Base-by-base conservation (phyloP, 2,888 invertebrate genomes). In the Rhabditoides inermis region DNA sequence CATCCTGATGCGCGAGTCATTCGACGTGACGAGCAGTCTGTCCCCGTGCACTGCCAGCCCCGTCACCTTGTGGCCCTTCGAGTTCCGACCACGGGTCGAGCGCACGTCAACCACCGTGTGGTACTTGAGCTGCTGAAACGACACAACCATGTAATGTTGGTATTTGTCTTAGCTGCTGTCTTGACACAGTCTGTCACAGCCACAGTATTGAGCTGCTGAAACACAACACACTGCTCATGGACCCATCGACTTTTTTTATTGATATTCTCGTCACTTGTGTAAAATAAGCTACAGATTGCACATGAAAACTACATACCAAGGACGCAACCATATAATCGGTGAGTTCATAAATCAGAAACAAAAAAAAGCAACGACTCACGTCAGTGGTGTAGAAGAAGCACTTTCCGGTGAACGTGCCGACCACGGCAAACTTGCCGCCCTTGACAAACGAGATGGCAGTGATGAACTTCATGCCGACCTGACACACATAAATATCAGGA, bases 341-440 rank as follows among this genome's bases (percentile, higher is more conserved):
- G 10, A 53, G 35, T 37, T 44, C 12, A 41, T 28, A 36, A n/a
- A 18, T 27, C 25, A 26, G 1, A 22, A 41, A 15, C 10, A 28
- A 30, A 49, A 32, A n/a, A 5, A 15, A 18, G 39, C 20, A 32
- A 40, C 41, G 50, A 56, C 65, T 58, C 26, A 81, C 81, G 70
- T 94, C 95, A 0, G 94, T 94, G 35, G 87, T 90, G 81, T 94
- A 98, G 82, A 98, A 95, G 71, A 95, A 90, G 78, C 94, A 94
- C 40, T 94, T 85, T 0, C 98, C 98, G 79, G 95, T 94, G 80
- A 94, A 98, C 0, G 94, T 91, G 36, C 95, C 95, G 0, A 95
- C 91, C 0, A 95, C 94, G 0, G 92, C 92, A 80, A 92, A 92
- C 77, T 92, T 91, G 7, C 94, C 95, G 81, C 92, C 91, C 47